Conservation (phyloP, 35 echinoderm and acorn worm genomes). For the Chiridota heheva region DNA sequence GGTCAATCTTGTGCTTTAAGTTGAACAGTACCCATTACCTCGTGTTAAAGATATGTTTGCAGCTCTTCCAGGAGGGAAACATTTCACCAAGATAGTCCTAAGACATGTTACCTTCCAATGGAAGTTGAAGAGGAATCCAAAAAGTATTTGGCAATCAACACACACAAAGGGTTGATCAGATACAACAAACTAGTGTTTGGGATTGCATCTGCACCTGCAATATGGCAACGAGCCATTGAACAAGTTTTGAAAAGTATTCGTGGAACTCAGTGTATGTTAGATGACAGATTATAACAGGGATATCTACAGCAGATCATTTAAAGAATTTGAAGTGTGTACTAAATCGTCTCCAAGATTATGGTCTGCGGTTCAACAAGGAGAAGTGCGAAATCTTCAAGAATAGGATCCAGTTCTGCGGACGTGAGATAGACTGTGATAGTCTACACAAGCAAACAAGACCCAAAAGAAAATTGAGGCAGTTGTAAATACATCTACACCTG, state of each 20-base stretch:
- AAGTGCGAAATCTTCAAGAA: conserved; percentile 37
- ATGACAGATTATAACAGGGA: conserved; percentile 43
- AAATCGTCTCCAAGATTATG: not conserved
- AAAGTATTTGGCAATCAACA: conserved; percentile 23
- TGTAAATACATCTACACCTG: conserved; percentile 41
- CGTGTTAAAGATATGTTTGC: conserved; percentile 51
- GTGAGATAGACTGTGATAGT: conserved; percentile 45
- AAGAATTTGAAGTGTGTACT: conserved; percentile 15
- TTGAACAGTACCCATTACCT: conserved; percentile 46
- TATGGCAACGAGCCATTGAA: conserved; percentile 56
- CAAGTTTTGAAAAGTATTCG: conserved; percentile 6
- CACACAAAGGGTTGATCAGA: conserved; percentile 49
- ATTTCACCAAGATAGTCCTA: conserved; percentile 33
- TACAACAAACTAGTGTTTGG: conserved; percentile 59
- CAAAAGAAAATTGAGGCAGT: conserved; percentile 39
- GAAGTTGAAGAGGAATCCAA: conserved; percentile 32
- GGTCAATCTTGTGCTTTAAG: conserved; percentile 16
- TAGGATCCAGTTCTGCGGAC: conserved; percentile 33
- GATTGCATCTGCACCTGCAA: conserved; percentile 27
- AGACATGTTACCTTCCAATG: conserved; percentile 36
- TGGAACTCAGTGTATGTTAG: conserved; percentile 4
- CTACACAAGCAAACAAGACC: conserved; percentile 38
- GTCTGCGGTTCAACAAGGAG: conserved; percentile 14
- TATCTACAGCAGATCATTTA: conserved; percentile 24
- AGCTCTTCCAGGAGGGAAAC: conserved; percentile 15